Conservation (phyloP, 2,888 invertebrate genomes). For the Dicycla oo region DNA sequence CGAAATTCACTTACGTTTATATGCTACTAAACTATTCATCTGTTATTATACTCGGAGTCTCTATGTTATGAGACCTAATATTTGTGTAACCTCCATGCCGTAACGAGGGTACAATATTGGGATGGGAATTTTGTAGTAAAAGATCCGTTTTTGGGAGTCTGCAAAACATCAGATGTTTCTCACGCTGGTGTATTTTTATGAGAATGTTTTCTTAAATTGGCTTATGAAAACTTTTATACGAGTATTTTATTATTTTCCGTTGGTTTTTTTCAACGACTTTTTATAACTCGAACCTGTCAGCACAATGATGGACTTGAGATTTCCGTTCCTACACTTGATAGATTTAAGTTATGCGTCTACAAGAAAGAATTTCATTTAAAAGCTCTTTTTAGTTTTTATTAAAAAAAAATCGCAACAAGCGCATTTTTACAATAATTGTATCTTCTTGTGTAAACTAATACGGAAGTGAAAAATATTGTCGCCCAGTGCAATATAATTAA, state of each 20-base stretch:
- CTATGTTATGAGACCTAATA: slow-evolving; percentile 57
- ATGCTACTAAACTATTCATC: slow-evolving; percentile 63
- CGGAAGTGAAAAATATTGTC: slow-evolving; percentile 49
- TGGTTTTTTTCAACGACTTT: background rate
- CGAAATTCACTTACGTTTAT: slow-evolving; percentile 75
- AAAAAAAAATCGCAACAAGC: background rate
- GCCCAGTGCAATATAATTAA: slow-evolving; percentile 63
- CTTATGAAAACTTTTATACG: background rate
- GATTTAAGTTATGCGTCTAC: background rate
- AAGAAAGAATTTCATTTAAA: background rate
- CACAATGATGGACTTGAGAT: background rate
- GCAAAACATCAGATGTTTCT: slow-evolving; percentile 14
- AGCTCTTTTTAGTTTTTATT: background rate
- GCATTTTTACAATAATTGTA: slow-evolving; percentile 11
- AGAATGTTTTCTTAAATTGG: slow-evolving; percentile 1
- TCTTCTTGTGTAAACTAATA: slow-evolving; percentile 36
- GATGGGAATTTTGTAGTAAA: slow-evolving; percentile 31
- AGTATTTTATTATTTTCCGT: background rate
- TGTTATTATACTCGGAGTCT: slow-evolving; percentile 47
- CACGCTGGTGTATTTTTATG: slow-evolving; percentile 1
- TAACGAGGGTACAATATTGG: slow-evolving; percentile 46
- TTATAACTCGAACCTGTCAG: background rate
- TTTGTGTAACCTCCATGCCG: slow-evolving; percentile 52
- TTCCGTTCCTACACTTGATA: background rate
- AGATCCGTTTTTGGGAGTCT: slow-evolving; percentile 19